Evolutionary conservation across 2,113 vertebrate genomes (phyloP).

Genomic region (Raja brachyura): DNA sequence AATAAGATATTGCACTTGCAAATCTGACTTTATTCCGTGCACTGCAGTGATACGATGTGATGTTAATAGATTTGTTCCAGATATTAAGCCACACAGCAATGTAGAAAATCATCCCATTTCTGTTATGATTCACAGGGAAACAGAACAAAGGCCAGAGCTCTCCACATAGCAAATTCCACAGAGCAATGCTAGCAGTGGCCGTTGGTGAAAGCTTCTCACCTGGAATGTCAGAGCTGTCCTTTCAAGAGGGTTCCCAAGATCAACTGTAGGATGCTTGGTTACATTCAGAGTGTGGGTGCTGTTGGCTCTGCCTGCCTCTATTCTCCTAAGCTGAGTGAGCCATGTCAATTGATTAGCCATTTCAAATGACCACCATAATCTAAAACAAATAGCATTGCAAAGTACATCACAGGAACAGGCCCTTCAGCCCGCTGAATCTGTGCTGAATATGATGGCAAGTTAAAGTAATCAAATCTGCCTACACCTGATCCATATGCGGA

Average conservation of each 20-base stretch:
- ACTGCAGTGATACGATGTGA: slow-evolving; percentile 8
- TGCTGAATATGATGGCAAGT: too few species aligned
- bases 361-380: too few species aligned
- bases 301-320: too few species aligned
- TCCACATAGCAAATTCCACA: too few species aligned
- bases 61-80: slow-evolving; percentile 32
- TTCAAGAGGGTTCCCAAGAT: background rate
- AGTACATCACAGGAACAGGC: too few species aligned
- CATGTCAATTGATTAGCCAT: too few species aligned
- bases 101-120: slow-evolving; percentile 1
- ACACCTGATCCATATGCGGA: too few species aligned
- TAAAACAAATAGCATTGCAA: too few species aligned
- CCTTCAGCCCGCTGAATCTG: too few species aligned
- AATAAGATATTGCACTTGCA: slow-evolving; percentile 1
- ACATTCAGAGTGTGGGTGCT: too few species aligned
- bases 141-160: background rate
- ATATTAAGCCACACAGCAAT: slow-evolving; percentile 28
- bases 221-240: background rate
- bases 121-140: slow-evolving; percentile 5
- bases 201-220: background rate
- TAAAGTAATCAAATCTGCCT: too few species aligned
- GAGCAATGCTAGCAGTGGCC: background rate
- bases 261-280: background rate
- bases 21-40: background rate
- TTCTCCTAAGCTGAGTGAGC: too few species aligned